Base-by-base conservation (phyloP, 2,113 vertebrate genomes). In the Turnix velox region DNA sequence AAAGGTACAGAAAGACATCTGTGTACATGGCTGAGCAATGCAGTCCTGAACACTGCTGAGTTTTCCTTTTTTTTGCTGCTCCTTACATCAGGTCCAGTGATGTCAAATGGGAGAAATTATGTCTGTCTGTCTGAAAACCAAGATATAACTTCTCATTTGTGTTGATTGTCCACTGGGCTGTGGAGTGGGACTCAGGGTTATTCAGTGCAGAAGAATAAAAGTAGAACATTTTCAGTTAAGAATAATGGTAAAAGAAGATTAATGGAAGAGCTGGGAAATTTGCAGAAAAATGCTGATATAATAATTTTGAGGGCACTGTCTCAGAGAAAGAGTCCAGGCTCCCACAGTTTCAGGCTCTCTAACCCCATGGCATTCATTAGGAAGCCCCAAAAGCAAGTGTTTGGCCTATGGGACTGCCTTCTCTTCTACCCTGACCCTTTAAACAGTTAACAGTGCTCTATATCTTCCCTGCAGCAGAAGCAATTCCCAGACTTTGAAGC, bases 401-500 rank as follows among this genome's bases (percentile, higher is more conserved):
- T 92, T 79, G 74, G 43, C 54, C 63, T 31, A 54, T 40, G 46
- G 45, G 40, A 14, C 78, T 92, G 46, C 43, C 72, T 92, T 90
- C 24, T n/a, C 49, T 74, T 92, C 57, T 85, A 77, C 37, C 12
- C 82, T 84, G 84, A 88, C 71, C 88, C 75, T 68, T 85, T 87
- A 93, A 94, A 95, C 75, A 71, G 93, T 91, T 95, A 94, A 95
- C 77, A 87, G 55, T 10, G 4, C 58, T 90, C 92, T 81, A 1
- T 90, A 90, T 92, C 84, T 95, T 85, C 89, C 86, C 91, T 91
- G 78, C 82, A 90, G 89, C 94, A 93, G 87, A 87, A 90, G 69
- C 85, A 95, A 92, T 97, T 97, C 95, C 92, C 96, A 97, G 93
- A 96, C 71, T 2, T 92, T 95, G 69, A 95, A 97, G 92, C 74